Conservation (phyloP, 2,113 vertebrate genomes). For the Bos indicus region DNA sequence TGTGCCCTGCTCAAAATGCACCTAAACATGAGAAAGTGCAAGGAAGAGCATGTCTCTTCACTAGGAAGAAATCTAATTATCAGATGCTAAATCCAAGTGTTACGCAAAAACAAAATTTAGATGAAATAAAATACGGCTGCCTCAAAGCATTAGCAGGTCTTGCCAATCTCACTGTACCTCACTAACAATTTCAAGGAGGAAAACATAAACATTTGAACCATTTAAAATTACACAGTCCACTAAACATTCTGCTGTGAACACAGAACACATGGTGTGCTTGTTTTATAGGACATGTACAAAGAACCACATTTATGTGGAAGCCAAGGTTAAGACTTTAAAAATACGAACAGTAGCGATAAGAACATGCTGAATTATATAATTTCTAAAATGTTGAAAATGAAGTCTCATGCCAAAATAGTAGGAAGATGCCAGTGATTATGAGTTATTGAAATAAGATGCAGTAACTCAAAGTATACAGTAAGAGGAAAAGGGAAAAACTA, state of each 20-base stretch:
- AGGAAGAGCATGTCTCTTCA: neutral
- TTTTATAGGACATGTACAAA: neutral
- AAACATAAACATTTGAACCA: neutral
- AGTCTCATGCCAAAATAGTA: neutral
- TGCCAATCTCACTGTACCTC: neutral
- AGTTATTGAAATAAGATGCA: neutral
- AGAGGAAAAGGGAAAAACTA: neutral
- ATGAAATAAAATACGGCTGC: neutral
- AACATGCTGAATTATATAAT: neutral
- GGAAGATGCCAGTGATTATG: neutral
- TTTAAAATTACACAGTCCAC: neutral
- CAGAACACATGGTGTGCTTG: neutral
- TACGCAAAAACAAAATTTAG: neutral
- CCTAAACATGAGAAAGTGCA: neutral
- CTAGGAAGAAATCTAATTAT: neutral
- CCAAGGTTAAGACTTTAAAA: neutral
- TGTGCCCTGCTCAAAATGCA: neutral
- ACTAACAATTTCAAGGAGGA: neutral
- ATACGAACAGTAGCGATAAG: neutral
- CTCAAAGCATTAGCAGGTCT: neutral
- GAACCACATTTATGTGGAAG: neutral
- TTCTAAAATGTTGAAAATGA: neutral
- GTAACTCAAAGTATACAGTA: neutral
- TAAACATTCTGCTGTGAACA: neutral
- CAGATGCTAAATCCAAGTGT: neutral